Percentiles rank a stretch among this genome's conserved stretches.
These are phyloP conservation scores for Dasyurus viverrinus DNA, from an alignment of 2,113 vertebrate species.

Conservation along the genomic window DNA sequence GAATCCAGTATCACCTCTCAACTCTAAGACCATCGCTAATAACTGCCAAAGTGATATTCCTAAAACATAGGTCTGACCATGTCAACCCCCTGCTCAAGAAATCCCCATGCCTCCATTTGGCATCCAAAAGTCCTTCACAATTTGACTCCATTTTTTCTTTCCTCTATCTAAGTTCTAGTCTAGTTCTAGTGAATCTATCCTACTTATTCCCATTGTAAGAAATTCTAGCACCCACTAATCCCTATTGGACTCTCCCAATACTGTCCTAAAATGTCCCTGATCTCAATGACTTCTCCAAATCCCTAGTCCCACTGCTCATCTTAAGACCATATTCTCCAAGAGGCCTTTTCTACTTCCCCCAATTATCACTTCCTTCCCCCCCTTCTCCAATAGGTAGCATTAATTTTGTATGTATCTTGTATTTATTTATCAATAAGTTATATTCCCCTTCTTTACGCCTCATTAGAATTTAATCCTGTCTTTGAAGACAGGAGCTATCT, in stretches of 20 bases:
- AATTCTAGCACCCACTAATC: neutral
- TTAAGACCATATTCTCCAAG: neutral
- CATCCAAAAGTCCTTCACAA: neutral
- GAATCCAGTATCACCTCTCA: neutral
- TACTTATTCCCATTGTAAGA: neutral
- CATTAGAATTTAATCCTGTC: neutral
- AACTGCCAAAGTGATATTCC: neutral
- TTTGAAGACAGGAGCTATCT: neutral
- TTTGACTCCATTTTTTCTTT: neutral
- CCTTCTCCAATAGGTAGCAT: neutral
- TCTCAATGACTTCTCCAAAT: neutral
- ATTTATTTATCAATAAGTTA: neutral
- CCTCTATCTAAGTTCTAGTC: too few species aligned
- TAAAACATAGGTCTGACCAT: neutral
- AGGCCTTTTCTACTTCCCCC: neutral
- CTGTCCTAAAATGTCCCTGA: neutral
- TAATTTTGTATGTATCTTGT: neutral
- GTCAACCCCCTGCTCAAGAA: neutral
- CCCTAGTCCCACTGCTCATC: neutral
- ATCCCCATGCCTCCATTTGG: neutral
- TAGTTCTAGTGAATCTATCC: neutral
- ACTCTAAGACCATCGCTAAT: neutral
- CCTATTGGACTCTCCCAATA: neutral
- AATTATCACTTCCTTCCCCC: neutral
- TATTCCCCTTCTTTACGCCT: neutral